A percentile compares a stretch with the other conserved stretches of the same genome.
Conservation (phyloP, 2,888 invertebrate species). For the Mesorhabditis spiculigera region DNA sequence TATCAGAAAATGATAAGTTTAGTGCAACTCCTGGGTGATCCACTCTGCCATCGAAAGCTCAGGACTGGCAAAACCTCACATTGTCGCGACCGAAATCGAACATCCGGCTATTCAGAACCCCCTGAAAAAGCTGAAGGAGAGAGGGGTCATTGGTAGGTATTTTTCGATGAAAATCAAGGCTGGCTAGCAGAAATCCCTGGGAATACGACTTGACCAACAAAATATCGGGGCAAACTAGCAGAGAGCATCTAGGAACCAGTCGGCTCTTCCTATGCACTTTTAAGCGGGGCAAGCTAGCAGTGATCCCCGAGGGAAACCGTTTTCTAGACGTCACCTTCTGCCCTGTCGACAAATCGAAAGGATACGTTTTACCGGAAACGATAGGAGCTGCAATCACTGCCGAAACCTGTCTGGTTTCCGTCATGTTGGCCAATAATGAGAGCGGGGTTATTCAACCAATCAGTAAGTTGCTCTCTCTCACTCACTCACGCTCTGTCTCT, state of each 20-base stretch:
- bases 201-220: too few relatives aligned
- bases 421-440: constrained; percentile 69
- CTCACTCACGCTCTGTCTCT: too few relatives aligned
- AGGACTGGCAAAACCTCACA: constrained; percentile 19
- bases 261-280: too few relatives aligned
- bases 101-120: constrained; percentile 45
- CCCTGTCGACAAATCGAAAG: constrained; percentile 41
- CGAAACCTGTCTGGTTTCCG: constrained; percentile 65
- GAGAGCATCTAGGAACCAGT: too few relatives aligned
- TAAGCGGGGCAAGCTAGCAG: too few relatives aligned
- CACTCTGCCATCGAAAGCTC: constrained; percentile 58
- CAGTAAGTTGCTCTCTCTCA: too few relatives aligned
- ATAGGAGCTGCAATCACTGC: constrained; percentile 59
- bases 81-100: constrained; percentile 57
- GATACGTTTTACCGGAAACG: constrained; percentile 57
- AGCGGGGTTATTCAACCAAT: constrained; percentile 66
- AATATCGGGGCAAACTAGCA: too few relatives aligned
- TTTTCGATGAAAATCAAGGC: neutral
- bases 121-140: constrained; percentile 37
- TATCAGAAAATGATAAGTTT: constrained; percentile 17
- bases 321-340: constrained; percentile 60
- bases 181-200: too few relatives aligned
- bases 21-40: constrained; percentile 65
- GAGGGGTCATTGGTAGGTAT: constrained; percentile 56
- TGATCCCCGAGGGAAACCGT: neutral